These are phyloP conservation scores for Ennomos quercinarius DNA, from an alignment of 2,888 invertebrate species.

Conservation along the genomic window DNA sequence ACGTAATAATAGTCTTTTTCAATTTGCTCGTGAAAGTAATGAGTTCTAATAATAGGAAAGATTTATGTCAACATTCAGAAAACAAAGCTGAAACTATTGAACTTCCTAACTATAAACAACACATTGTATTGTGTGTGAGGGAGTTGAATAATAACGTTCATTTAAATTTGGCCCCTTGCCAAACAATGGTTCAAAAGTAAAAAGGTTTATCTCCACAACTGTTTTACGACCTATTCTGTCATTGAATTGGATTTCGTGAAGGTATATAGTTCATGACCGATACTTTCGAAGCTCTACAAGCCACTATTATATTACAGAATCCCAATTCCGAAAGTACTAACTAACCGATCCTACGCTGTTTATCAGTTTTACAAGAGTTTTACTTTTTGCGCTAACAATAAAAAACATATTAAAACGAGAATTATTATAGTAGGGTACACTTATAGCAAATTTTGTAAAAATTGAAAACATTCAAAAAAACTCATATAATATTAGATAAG, in stretches of 20 bases:
- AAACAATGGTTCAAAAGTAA: slow-evolving; percentile 24
- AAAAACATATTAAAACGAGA: too few relatives aligned
- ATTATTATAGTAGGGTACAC: too few relatives aligned
- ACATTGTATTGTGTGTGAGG: slow-evolving; percentile 17
- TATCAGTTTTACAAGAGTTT: too few relatives aligned
- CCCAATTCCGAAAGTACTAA: slow-evolving; percentile 7
- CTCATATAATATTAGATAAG: too few relatives aligned
- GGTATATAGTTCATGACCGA: slow-evolving; percentile 19
- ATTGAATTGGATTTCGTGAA: slow-evolving; percentile 15
- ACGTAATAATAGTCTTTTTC: background rate
- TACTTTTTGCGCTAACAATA: too few relatives aligned
- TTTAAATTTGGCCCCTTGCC: slow-evolving; percentile 31
- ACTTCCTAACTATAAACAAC: slow-evolving; percentile 35
- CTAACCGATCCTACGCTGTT: background rate
- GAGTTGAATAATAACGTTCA: slow-evolving; percentile 27
- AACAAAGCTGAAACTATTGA: slow-evolving; percentile 26
- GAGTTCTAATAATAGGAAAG: too few relatives aligned
- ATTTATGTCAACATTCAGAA: slow-evolving; percentile 2
- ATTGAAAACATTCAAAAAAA: too few relatives aligned
- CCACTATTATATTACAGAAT: too few relatives aligned
- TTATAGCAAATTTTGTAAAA: too few relatives aligned
- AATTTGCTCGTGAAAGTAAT: background rate
- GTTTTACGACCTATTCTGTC: slow-evolving; percentile 14
- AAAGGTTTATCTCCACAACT: slow-evolving; percentile 18
- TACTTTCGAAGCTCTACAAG: slow-evolving; percentile 3